Base-by-base conservation (phyloP, 1,140 invertebrate species). In the Brachionus rotundiformis region DNA sequence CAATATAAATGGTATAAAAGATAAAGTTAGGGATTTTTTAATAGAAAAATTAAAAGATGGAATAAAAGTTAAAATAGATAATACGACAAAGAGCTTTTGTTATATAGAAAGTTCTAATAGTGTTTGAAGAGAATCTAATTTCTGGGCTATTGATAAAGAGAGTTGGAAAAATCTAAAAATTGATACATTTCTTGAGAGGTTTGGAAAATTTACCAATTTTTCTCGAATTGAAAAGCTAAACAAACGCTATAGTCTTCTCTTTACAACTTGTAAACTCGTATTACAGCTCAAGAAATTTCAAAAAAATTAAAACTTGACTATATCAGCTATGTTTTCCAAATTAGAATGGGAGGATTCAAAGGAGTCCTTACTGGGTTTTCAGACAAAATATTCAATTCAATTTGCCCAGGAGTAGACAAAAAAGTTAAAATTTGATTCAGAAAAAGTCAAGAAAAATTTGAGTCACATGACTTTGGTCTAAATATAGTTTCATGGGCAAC, bases 361-460 rank as follows among this genome's bases (percentile, higher is more conserved):
- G 73, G 73, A 19, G 31, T 54, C 13, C 11, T 77, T 2, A 41
- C 41, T 7, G 33, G 36, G 5, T 73, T 44, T 73, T 41, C 68
- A 0, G 68, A 73, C 23, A 11, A 27, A 23, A 23, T 73, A 25
- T 47, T 73, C 11, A 13, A 73, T 44, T 8, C 23, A 8, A 73
- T 73, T 25, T 44, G 36, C 3, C 11, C 25, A 10, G 19, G 41
- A 44, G 41, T 44, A 3, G 5, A 44, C 4, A 44, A 5, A 1
- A 25, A 41, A 27, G 41, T 73, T 2, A 73, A 73, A 44, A 41
- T 73, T 44, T 44, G 41, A 1, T 73, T 73, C 13, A 41, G 68
- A 73, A 41, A 73, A 44, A 73, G 23, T 73, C 68, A 73, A 73
- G 19, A 44, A 44, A 73, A 73, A 44, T 73, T 73, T 27, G 33